Conservation (phyloP, 2,888 invertebrate genomes). For the Hypercompe scribonia region DNA sequence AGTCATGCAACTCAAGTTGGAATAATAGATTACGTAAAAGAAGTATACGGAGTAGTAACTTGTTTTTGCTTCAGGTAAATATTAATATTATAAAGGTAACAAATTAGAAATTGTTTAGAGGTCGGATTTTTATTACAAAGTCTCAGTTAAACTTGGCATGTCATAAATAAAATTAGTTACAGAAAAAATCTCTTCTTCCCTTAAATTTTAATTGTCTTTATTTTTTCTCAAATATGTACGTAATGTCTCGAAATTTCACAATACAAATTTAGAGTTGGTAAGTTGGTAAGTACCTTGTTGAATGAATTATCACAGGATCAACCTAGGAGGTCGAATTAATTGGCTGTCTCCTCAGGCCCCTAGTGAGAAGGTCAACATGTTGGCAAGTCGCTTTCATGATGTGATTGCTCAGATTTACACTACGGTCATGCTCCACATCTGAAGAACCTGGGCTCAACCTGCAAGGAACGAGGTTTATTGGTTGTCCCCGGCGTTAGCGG, state of each 20-base stretch:
- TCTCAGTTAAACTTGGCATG: background rate
- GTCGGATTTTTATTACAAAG: background rate
- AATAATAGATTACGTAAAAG: conserved; percentile 5
- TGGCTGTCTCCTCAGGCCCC: too few relatives aligned
- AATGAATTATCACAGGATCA: too few relatives aligned
- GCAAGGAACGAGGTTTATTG: too few relatives aligned
- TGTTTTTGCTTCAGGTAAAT: background rate
- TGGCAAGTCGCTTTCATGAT: too few relatives aligned
- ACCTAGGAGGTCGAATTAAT: too few relatives aligned
- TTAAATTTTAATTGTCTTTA: background rate
- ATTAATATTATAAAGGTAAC: background rate
- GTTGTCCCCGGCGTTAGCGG: too few relatives aligned
- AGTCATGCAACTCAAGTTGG: conserved; percentile 10
- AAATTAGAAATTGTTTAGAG: background rate
- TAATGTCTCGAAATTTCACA: background rate
- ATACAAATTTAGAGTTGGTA: background rate
- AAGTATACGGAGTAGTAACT: conserved; percentile 4
- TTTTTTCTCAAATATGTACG: background rate
- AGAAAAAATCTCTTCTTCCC: background rate
- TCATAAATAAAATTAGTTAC: background rate
- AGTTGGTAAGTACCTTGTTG: too few relatives aligned
- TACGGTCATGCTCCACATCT: too few relatives aligned
- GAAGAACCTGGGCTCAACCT: too few relatives aligned
- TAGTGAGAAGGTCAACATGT: too few relatives aligned
- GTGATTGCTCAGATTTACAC: too few relatives aligned